A percentile compares a stretch with the other conserved stretches of the same genome.
Conservation (phyloP, 2,888 invertebrate species). For the Chesias legatella region DNA sequence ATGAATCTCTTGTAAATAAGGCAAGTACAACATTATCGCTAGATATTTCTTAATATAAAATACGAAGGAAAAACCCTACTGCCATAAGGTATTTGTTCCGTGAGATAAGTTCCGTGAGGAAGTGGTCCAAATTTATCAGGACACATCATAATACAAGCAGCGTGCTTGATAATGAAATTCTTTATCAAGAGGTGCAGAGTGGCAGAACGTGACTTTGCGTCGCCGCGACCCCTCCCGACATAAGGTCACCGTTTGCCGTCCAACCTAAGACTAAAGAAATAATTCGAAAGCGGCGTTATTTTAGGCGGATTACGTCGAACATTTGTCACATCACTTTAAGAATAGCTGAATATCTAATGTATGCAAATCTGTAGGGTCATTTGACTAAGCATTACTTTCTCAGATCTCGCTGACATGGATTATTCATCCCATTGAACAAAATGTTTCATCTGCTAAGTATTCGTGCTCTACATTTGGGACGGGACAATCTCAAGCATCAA, state of each 20-base stretch:
- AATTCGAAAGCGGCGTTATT: slow-evolving; percentile 20
- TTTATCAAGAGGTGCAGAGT: slow-evolving; percentile 63
- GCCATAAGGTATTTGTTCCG: too few relatives aligned
- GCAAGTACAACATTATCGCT: too few relatives aligned
- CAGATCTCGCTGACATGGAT: slow-evolving; percentile 15
- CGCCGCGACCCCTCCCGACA: slow-evolving; percentile 17
- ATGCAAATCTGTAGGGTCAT: slow-evolving; percentile 22
- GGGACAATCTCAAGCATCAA: slow-evolving; percentile 7
- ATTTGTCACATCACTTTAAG: slow-evolving; percentile 22
- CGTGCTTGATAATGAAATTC: slow-evolving; percentile 68
- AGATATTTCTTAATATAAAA: too few relatives aligned
- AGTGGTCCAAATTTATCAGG: slow-evolving; percentile 33
- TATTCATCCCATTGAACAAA: slow-evolving; percentile 18
- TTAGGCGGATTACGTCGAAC: slow-evolving; percentile 12
- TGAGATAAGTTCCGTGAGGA: neutral
- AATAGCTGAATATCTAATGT: slow-evolving; percentile 16
- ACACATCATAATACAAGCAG: slow-evolving; percentile 48
- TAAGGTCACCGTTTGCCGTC: slow-evolving; percentile 35
- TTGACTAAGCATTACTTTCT: slow-evolving; percentile 15
- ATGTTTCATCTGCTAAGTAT: slow-evolving; percentile 12
- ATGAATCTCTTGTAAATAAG: too few relatives aligned
- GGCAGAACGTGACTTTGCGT: slow-evolving; percentile 51
- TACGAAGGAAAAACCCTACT: too few relatives aligned
- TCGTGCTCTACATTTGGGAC: slow-evolving; percentile 7
- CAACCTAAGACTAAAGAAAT: slow-evolving; percentile 7